Evolutionary conservation across 2,797 vertebrate genomes (phyloP), one percentile per base, ranked within the genome.

Genomic region (Synanceia verrucosa): DNA sequence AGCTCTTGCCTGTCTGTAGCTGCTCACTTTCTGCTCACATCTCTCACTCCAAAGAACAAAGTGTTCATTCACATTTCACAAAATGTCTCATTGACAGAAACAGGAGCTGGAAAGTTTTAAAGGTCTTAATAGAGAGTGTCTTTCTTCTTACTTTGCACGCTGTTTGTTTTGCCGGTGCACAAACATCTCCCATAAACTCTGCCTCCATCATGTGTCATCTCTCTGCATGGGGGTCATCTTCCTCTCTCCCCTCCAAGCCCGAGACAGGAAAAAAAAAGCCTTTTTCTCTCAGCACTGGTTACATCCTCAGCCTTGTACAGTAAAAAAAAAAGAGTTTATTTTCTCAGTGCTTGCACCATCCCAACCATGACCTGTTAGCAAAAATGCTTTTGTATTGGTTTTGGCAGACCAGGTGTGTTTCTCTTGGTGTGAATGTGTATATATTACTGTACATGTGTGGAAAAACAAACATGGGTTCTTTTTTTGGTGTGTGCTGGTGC

Each of bases 331-430:
- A 16, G 47, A 81, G 66, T 84, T 89, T 78, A 80, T 86, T 88
- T 88, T 86, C 84, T 86, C 87, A 86, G 77, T 69, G 76, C 71
- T 85, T 60, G 65, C 72, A 78, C 52, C 73, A 70, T 76, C 78
- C 81, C 76, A 66, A 59, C 39, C 1, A n/a, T 43, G 41, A 36
- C 58, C 72, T 60, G 37, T 76, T 63, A 41, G 73, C 69, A 65
- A 59, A 73, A 48, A 56, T 14, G 7, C 64, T 79, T 82, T 85
- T 86, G 70, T 81, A 70, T 81, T 60, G 68, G 66, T 83, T 76
- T n/a, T 76, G 74, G 70, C 73, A 73, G 75, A 64, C 62, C 65
- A 59, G 13, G 76, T 78, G 75, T 78, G 79, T 71, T 60, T 80
- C 44, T 83, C 39, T 76, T 31, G 46, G 67, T 72, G 65, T 76